Evolutionary conservation across 2,113 vertebrate species (phyloP).

Genomic region (Cynopterus brachyotis): DNA sequence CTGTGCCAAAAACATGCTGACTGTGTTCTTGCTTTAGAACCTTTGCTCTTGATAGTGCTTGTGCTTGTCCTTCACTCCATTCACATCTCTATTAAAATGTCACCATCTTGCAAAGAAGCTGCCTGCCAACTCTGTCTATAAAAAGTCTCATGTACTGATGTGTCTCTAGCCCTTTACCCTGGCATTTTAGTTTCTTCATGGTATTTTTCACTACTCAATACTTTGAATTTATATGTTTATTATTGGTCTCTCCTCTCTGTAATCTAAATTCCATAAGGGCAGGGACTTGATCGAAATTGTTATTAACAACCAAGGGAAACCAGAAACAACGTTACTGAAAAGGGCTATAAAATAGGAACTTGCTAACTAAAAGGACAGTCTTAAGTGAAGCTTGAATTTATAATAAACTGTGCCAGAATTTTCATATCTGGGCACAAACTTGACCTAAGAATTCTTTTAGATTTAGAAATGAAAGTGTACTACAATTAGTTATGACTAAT

Average conservation of each 20-base stretch:
- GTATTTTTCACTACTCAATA: not conserved
- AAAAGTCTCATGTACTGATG: not conserved
- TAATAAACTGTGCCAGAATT: not conserved
- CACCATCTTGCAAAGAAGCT: not conserved
- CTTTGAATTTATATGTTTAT: not conserved
- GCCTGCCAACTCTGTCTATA: not conserved
- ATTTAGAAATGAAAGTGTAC: constrained; percentile 19
- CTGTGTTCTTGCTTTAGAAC: not conserved
- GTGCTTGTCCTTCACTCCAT: not conserved
- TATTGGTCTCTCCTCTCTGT: not conserved
- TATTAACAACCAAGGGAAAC: not conserved
- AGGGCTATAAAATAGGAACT: not conserved
- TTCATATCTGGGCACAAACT: not conserved
- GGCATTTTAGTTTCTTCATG: not conserved
- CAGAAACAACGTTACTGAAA: not conserved
- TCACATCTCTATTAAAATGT: not conserved
- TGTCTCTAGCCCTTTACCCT: not conserved
- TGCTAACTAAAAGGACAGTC: not conserved
- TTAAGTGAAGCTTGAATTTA: constrained; percentile 34
- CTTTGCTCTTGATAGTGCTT: not conserved
- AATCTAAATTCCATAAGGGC: not conserved
- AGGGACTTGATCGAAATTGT: not conserved
- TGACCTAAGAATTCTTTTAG: not conserved
- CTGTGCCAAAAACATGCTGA: not conserved
- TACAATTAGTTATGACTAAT: not conserved